These are phyloP conservation scores for Edolisoma coerulescens DNA, from an alignment of 2,113 vertebrate genomes.

Conservation along the genomic window DNA sequence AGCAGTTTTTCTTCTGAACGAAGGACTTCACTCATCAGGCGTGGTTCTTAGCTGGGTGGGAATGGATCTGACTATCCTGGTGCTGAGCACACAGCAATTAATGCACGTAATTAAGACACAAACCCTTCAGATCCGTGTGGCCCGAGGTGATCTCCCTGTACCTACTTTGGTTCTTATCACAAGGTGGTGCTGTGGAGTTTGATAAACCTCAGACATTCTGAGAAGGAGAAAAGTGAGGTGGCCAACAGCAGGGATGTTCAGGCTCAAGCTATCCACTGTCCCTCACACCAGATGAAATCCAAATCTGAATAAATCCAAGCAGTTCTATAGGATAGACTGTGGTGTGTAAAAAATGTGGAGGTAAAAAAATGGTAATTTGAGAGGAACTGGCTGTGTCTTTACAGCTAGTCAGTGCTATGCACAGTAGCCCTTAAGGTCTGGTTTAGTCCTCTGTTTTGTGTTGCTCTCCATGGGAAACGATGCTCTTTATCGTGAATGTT, in stretches of 20 bases:
- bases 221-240: background rate
- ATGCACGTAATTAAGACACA: accelerated
- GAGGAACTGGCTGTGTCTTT: background rate
- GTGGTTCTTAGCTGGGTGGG: background rate
- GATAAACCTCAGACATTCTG: background rate
- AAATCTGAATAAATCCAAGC: background rate
- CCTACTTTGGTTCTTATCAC: background rate
- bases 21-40: background rate
- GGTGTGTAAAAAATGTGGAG: background rate
- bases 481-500: background rate
- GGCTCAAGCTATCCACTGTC: background rate
- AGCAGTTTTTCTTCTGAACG: background rate
- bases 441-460: background rate
- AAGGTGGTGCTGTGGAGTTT: constrained; percentile 57
- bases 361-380: background rate
- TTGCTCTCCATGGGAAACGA: accelerated
- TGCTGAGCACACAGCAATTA: background rate
- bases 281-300: accelerated
- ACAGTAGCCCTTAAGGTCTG: background rate
- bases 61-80: accelerated
- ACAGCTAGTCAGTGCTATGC: background rate
- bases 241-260: background rate
- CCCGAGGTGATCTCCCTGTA: background rate
- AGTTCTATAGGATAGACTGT: background rate
- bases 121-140: background rate